Conservation (phyloP, 2,888 invertebrate species). For the Serrognathus titanus region DNA sequence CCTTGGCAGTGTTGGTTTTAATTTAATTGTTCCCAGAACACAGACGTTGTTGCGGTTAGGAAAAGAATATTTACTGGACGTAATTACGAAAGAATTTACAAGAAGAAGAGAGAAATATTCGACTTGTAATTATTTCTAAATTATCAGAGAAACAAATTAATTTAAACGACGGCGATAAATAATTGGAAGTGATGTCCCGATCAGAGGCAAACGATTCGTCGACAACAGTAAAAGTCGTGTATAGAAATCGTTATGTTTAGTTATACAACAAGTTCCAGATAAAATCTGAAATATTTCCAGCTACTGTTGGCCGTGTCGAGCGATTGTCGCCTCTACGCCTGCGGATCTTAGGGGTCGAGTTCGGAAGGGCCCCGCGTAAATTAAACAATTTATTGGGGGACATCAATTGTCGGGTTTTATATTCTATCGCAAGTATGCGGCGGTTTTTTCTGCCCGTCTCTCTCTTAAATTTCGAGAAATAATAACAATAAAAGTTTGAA, state of each 20-base stretch:
- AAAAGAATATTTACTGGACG: too few species aligned
- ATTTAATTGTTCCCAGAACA: too few species aligned
- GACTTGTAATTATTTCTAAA: too few species aligned
- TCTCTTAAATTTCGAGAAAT: constrained; percentile 12
- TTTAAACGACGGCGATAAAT: background rate
- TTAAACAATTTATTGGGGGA: background rate
- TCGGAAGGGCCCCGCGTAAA: background rate
- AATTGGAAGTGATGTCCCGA: background rate
- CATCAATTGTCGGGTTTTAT: background rate
- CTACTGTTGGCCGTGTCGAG: constrained; percentile 5
- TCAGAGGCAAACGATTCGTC: background rate
- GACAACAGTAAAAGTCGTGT: constrained; percentile 1
- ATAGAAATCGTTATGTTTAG: constrained; percentile 1
- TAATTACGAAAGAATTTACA: too few species aligned
- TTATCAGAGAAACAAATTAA: background rate
- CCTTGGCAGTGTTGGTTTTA: too few species aligned
- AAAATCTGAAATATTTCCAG: constrained; percentile 18
- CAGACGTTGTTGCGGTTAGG: too few species aligned
- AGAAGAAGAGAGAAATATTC: too few species aligned
- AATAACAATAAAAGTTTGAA: constrained; percentile 11
- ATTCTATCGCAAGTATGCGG: background rate
- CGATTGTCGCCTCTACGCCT: background rate
- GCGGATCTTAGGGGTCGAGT: background rate
- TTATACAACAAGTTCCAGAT: constrained; percentile 6
- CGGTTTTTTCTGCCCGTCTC: background rate